Percentiles rank a stretch among this genome's conserved stretches.
Conservation (phyloP, 2,888 invertebrate species). For the Eugnorisma glareosa region DNA sequence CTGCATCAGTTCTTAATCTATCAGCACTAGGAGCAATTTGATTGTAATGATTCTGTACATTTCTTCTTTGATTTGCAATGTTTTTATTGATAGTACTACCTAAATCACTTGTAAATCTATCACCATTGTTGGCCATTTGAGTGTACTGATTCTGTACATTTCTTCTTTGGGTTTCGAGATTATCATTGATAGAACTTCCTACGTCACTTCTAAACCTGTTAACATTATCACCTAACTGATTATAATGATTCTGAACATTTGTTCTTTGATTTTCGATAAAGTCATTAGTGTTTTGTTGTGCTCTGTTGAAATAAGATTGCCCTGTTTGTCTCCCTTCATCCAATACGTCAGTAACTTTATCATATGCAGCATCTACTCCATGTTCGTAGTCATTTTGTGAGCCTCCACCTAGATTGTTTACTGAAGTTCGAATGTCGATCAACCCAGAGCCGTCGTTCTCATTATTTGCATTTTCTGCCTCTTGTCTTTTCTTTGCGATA, state of each 20-base stretch:
- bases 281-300: constrained; percentile 26
- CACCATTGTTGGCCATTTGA: constrained; percentile 1
- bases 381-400: constrained; percentile 18
- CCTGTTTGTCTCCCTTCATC: background rate
- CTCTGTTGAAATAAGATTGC: constrained; percentile 17
- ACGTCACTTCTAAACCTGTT: constrained; percentile 20
- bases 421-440: constrained; percentile 47
- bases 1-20: background rate
- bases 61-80: background rate
- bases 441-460: constrained; percentile 51
- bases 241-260: constrained; percentile 27
- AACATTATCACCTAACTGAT: constrained; percentile 12
- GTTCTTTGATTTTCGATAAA: constrained; percentile 41
- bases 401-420: background rate
- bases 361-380: constrained; percentile 35
- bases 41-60: constrained; percentile 2
- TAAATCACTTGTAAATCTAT: constrained; percentile 4
- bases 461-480: constrained; percentile 5
- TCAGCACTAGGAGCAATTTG: background rate
- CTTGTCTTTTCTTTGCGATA: constrained; percentile 15
- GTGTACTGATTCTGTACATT: background rate
- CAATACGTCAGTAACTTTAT: constrained; percentile 34
- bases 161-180: constrained; percentile 6
- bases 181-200: background rate
- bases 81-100: background rate